Evolutionary conservation across 2,113 vertebrate genomes (phyloP), one percentile per base, ranked within the genome.

Genomic region (Grammomys dolichurus): DNA sequence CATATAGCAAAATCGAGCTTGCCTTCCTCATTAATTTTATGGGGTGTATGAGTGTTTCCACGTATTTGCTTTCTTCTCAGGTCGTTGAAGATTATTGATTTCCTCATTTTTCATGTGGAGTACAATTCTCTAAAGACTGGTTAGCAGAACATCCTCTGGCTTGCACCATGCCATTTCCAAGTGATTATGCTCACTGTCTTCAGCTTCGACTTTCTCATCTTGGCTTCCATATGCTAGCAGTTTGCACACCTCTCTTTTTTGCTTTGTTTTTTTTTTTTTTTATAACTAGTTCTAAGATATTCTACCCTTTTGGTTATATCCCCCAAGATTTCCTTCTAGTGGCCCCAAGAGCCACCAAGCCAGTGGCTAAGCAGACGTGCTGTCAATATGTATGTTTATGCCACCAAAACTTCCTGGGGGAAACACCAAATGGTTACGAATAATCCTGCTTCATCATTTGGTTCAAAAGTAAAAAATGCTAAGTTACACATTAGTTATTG

Each of bases 11-110:
- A 93, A 56, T 48, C 58, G 40, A 56, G 88, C 73, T 63, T 92
- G 90, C 72, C 96, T 95, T 95, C 20, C 43, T 92, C 76, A 88
- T 96, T 95, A 96, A 95, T 96, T 92, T 96, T 75, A 9, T 86
- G 76, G 43, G 56, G 60, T 60, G 70, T 26, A 58, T 87, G 85
- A 94, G 88, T 46, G 72, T 96, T 90, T 75, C 67, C 93, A 76
- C 0, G 0, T 54, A 90, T 93, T 92, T 65, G 90, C 81, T 95
- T 93, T 96, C 78, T 96, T 97, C 93, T 93, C 88, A 82, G 93
- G 94, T 96, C 95, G 33, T 95, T 97, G 93, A 89, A 94, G 88
- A 96, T 89, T 95, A 95, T 94, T 56, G 96, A 97, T 97, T 96
- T 43, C 33, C 80, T 70, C 56, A 92, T 94, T 80, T 78, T 58